phyloP scores from a whole-genome alignment of 2,888 invertebrate genomes.

The Volucella bombylans region DNA sequence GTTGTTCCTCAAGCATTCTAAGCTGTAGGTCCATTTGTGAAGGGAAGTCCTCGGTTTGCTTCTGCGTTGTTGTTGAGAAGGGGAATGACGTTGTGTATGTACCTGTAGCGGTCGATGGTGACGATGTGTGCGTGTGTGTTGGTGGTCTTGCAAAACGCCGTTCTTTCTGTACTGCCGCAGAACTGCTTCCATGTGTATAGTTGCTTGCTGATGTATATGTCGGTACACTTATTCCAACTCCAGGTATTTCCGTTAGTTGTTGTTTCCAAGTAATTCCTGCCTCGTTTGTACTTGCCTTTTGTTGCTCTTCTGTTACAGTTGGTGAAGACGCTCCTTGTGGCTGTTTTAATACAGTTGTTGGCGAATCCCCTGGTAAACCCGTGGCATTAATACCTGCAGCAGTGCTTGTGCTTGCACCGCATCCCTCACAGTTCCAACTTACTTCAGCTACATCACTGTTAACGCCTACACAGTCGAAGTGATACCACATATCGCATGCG shows the following conservation, averaged over 20 bases:
- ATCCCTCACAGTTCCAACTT: slow-evolving; percentile 4
- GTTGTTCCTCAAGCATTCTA: slow-evolving; percentile 18
- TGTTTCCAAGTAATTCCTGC: slow-evolving; percentile 17
- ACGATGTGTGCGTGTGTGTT: slow-evolving; percentile 5
- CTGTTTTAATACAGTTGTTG: background rate
- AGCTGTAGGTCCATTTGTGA: slow-evolving; percentile 18
- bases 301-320: slow-evolving; percentile 4
- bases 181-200: slow-evolving; percentile 1
- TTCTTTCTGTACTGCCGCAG: slow-evolving; percentile 9
- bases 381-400: background rate
- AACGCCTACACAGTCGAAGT: background rate
- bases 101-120: slow-evolving; percentile 6
- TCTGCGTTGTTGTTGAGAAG: slow-evolving; percentile 11
- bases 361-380: slow-evolving; percentile 7
- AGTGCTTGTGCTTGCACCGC: slow-evolving; percentile 3
- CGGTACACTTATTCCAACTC: background rate
- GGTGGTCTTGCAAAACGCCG: slow-evolving; percentile 10
- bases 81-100: slow-evolving; percentile 11
- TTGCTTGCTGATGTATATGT: slow-evolving; percentile 18
- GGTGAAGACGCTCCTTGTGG: slow-evolving; percentile 15
- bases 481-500: no score
- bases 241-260: slow-evolving; percentile 20
- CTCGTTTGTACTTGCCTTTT: slow-evolving; percentile 4
- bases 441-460: slow-evolving; percentile 10
- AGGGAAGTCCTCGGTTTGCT: slow-evolving; percentile 13